Evolutionary conservation across 2,888 invertebrate species (phyloP), one percentile per base, ranked within the genome.

Genomic region (Rhodophaea formosa): DNA sequence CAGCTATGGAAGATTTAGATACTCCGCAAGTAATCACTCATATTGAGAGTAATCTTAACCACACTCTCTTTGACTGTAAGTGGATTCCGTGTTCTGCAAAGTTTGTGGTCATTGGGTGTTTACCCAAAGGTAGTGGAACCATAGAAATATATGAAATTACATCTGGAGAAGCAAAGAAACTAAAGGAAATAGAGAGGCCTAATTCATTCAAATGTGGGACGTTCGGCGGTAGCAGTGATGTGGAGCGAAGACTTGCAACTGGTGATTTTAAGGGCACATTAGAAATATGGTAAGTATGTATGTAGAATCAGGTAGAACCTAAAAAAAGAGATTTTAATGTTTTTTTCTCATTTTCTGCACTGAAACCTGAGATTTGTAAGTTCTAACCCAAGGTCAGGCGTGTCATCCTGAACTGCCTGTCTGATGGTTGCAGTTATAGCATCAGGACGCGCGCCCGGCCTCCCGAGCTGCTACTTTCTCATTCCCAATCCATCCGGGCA

Each of bases 81-180:
- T 99, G 98, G 99, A 95, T 99, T 72, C 98, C 99, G 0, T 95
- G 96, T 75, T 97, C 98, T 3, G 96, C 98, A 0, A 98, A 98
- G 85, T 97, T 98, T 86, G 95, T 97, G 61, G 94, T 96, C 46
- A 91, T 98, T 57, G 99, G 99, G 8, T 95, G 95, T 14, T 93
- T 96, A 79, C 94, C 98, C 0, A 95, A 95, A 74, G 97, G 97
- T 49, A 95, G 95, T 54, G 99, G 99, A 0, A 93, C 96, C 23
- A 87, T 98, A 58, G 96, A 98, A 85, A 92, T 96, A 14, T 97
- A 94, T 76, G 95, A 96, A 78, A 91, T 97, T 17, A 93, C 94
- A 29, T 93, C 95, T 53, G 95, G 96, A 1, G 95, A 96, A 74
- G 71, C 82, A n/a, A 80, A 94, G 58, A 93, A 94, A 63, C 77